Evolutionary conservation across 2,888 invertebrate species (phyloP), one percentile per base, ranked within the genome.

Genomic region (Philereme vetulata): DNA sequence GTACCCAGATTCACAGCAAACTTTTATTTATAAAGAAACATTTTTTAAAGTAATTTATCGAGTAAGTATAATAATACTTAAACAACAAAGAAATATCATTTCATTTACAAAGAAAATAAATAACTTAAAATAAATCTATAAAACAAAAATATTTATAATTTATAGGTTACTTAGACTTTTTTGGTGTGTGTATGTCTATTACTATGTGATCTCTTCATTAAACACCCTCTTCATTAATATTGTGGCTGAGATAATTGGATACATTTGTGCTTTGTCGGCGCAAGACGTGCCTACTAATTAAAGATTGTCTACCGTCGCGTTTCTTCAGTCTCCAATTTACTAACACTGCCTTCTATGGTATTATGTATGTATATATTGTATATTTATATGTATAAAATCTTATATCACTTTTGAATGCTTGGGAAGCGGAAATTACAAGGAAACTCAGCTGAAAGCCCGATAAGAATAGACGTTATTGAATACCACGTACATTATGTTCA

Each of bases 271-370:
- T 35, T 45, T 42, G 10, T 34, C 44, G 44, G 36, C 40, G 34
- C 43, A 46, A 35, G 40, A 46, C 53, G 53, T 38, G 49, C 56
- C 56, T 62, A 64, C 56, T 64, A 60, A 62, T 64, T 66, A 54
- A 54, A 62, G 56, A 64, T 61, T 55, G 36, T 55, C 57, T 56
- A 40, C 50, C 38, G 51, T 38, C n/a, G n/a, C 47, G 38, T 53
- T 59, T 56, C 45, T 52, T 56, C 11, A 40, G 43, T 53, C 54
- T 60, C 44, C 55, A 57, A 62, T 59, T 64, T 61, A 33, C 53
- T 48, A 46, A 45, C 5, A 38, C 36, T 44, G 35, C 38, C 21
- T 21, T 38, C 5, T 38, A 38, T 38, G 38, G 38, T n/a, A 9
- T 38, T 8, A 35, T 11, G 11, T 35, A 51, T 5, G 8, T 11